Base-by-base conservation (phyloP, 2,888 invertebrate genomes). In the Cylloceria caligata region DNA sequence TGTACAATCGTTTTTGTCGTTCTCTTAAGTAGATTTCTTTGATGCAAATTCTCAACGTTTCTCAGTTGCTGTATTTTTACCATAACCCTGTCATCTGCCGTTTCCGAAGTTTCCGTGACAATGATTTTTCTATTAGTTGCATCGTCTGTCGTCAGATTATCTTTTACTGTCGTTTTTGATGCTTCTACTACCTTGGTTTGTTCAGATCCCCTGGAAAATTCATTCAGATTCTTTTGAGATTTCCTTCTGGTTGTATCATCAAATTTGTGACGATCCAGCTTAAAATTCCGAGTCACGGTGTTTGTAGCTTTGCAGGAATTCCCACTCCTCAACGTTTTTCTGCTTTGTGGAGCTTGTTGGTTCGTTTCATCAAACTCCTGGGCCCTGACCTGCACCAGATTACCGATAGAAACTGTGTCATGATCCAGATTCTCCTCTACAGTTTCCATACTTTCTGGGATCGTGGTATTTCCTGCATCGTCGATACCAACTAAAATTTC, bases 11-110 rank as follows among this genome's bases (percentile, higher is more conserved):
- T 73, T 16, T 68, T 57, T 34, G 62, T 30, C 34, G 16, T 24
- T 55, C 42, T 76, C 39, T 57, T 55, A 27, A 21, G 19, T 55
- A 9, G 24, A 36, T 55, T 64, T 77, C 49, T n/a, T 68, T 9
- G 21, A 3, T 75, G 11, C 6, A 73, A 60, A 24, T 75, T 71
- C 9, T 75, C 60, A 1, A 42, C 34, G 5, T 21, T 79, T 27
- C 36, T 65, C 19, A 68, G 30, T 52, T 71, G 27, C 3, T 60
- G 0, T 34, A 19, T 19, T 57, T 57, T 30, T 1, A 1, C 57
- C 27, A 7, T 11, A 5, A 6, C 6, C 19, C 7, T 19, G 60
- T 16, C 16, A 9, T 34, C 16, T 2, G 19, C 11, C 3, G 0
- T 19, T 19, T 34, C 11, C 19, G 9, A 57, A 30, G 6, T 57